Evolutionary conservation across 1,140 invertebrate species (phyloP).

Genomic region (Idris sp.): DNA sequence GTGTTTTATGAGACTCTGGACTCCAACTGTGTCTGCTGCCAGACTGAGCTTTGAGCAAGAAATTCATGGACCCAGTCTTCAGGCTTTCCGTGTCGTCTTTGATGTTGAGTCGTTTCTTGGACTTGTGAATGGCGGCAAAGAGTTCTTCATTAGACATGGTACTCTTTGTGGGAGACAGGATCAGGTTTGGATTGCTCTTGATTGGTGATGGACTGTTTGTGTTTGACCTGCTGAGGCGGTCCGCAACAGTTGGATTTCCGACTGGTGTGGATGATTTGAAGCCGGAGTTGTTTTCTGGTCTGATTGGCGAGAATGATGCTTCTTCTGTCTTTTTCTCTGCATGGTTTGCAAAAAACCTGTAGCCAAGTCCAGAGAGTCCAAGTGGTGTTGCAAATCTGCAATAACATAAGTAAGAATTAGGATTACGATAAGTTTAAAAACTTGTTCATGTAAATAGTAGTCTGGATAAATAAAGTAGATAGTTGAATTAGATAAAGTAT

Average conservation of each 20-base stretch:
- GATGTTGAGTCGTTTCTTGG: conserved; percentile 86
- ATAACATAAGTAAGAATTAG: too few relatives aligned
- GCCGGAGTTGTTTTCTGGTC: conserved; percentile 60
- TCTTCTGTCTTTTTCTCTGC: conserved; percentile 60
- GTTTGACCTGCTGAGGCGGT: conserved; percentile 63
- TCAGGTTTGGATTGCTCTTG: conserved; percentile 70
- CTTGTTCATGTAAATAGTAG: too few relatives aligned
- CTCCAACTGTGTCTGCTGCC: conserved; percentile 76
- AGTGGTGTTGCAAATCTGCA: conserved; percentile 71
- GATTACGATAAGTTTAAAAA: too few relatives aligned
- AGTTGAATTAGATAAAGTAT: too few relatives aligned
- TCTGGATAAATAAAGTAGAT: too few relatives aligned
- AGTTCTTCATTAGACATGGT: conserved; percentile 87
- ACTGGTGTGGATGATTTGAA: conserved; percentile 71
- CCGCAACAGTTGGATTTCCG: conserved; percentile 61
- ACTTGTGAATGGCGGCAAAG: conserved; percentile 87
- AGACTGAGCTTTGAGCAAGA: conserved; percentile 59
- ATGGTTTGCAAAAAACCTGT: conserved; percentile 72
- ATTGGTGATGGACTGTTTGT: conserved; percentile 59
- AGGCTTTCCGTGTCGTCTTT: conserved; percentile 79
- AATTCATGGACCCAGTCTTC: conserved; percentile 77
- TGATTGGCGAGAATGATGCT: conserved; percentile 71
- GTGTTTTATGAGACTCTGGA: conserved; percentile 69
- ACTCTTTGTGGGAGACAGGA: conserved; percentile 83
- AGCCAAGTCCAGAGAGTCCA: conserved; percentile 70